Conservation (phyloP, 1,140 invertebrate genomes). For the Rhyzopertha dominica region DNA sequence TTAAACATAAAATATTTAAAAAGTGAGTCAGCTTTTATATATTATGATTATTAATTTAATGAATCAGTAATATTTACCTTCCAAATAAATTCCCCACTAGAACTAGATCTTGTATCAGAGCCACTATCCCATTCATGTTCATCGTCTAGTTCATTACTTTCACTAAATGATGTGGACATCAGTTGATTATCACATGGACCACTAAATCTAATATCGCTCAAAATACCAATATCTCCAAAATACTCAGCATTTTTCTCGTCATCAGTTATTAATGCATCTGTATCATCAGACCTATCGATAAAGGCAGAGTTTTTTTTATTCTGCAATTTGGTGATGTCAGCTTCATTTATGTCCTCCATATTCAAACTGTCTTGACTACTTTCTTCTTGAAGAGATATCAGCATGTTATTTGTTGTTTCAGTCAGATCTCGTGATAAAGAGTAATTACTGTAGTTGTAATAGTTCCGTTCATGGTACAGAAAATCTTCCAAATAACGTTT, state of each 20-base stretch:
- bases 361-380: background rate
- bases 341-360: constrained; percentile 8
- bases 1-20: too few relatives aligned
- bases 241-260: constrained; percentile 24
- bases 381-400: too few relatives aligned
- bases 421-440: too few relatives aligned
- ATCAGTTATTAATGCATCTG: constrained; percentile 20
- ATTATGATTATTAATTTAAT: constrained; percentile 2
- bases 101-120: constrained; percentile 53
- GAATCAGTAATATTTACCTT: constrained; percentile 52
- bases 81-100: constrained; percentile 73
- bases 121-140: constrained; percentile 56
- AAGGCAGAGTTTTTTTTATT: constrained; percentile 11
- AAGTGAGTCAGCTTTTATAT: background rate
- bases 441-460: too few relatives aligned
- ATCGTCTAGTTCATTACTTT: constrained; percentile 39
- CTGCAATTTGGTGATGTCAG: background rate
- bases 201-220: constrained; percentile 42
- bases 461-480: too few relatives aligned
- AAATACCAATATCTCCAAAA: constrained; percentile 33
- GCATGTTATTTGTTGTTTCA: too few relatives aligned
- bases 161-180: constrained; percentile 45
- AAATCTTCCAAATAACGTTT: too few relatives aligned
- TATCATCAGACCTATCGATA: constrained; percentile 10
- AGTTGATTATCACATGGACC: constrained; percentile 40